phyloP scores from a whole-genome alignment of 2,113 vertebrate genomes.

The Aptenodytes patagonicus region DNA sequence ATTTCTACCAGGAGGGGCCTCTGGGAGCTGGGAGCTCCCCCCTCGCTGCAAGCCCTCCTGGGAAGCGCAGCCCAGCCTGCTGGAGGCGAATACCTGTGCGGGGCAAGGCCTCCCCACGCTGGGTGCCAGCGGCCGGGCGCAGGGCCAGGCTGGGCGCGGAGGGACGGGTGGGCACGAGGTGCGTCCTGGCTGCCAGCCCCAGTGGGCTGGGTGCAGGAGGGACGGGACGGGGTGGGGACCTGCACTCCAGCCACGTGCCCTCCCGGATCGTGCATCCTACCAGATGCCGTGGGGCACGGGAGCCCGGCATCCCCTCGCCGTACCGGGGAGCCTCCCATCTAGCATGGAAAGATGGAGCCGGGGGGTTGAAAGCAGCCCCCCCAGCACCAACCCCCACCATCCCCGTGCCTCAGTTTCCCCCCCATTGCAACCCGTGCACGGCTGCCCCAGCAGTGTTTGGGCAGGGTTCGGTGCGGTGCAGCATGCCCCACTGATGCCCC shows the following conservation, averaged over 20 bases:
- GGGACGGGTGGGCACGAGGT: background rate
- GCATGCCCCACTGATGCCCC: background rate
- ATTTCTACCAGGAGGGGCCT: background rate
- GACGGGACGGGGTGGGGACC: background rate
- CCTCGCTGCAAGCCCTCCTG: background rate
- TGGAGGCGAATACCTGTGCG: constrained; percentile 6
- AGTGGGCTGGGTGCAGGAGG: background rate
- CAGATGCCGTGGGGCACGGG: fast-evolving
- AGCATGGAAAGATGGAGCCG: background rate
- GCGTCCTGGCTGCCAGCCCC: background rate
- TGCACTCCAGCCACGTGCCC: background rate
- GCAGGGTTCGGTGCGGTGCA: fast-evolving
- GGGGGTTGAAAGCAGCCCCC: too few species aligned
- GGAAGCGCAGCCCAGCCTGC: constrained; percentile 28
- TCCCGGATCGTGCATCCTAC: fast-evolving
- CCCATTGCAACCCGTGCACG: fast-evolving
- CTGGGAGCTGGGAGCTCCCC: background rate
- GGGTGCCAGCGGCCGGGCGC: constrained; percentile 31
- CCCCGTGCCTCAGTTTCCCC: background rate
- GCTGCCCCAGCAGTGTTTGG: background rate
- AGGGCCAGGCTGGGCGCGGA: background rate
- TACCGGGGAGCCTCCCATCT: fast-evolving
- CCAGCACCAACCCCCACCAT: too few species aligned
- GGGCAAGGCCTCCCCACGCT: constrained; percentile 44
- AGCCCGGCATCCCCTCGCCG: fast-evolving